Evolutionary conservation across 1,140 invertebrate species (phyloP).

Genomic region (Macrotrachela quadricornifera): DNA sequence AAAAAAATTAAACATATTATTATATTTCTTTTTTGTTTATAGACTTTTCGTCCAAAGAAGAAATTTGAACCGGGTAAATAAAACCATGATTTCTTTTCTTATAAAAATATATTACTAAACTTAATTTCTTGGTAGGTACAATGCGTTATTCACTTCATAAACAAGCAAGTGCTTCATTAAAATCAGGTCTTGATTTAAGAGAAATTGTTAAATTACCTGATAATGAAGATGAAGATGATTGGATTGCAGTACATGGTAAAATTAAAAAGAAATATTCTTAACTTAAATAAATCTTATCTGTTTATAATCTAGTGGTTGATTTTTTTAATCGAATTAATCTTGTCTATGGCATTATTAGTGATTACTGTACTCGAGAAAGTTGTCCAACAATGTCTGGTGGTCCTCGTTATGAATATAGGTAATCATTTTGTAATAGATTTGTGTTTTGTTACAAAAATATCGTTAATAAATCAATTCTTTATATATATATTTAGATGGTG

Average conservation of each 20-base stretch:
- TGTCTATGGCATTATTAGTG: conserved; percentile 60
- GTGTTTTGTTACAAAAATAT: neutral
- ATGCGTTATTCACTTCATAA: conserved; percentile 73
- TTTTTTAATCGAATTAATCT: conserved; percentile 88
- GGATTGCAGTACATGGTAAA: conserved; percentile 79
- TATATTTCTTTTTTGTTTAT: neutral
- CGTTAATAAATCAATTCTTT: too few species aligned
- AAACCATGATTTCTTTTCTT: too few species aligned
- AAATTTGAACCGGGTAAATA: conserved; percentile 49
- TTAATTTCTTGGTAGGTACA: conserved; percentile 35
- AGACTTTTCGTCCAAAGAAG: conserved; percentile 75
- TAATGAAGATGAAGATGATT: conserved; percentile 71
- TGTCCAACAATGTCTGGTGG: conserved; percentile 83
- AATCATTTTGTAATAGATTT: conserved; percentile 19
- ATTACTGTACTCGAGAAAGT: conserved; percentile 58
- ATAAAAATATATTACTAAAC: too few species aligned
- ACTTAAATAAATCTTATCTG: neutral
- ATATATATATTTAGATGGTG: conserved; percentile 50
- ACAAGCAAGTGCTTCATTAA: conserved; percentile 71
- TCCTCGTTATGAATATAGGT: conserved; percentile 9
- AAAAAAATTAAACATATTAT: neutral
- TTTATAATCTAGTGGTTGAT: conserved; percentile 54
- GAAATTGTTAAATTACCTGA: conserved; percentile 59
- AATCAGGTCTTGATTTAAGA: conserved; percentile 72
- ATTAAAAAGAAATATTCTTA: conserved; percentile 3